A percentile compares a stretch with the other conserved stretches of the same genome.
These are phyloP conservation scores for Alexandromys fortis DNA, from an alignment of 2,113 vertebrate species.

Conservation along the genomic window DNA sequence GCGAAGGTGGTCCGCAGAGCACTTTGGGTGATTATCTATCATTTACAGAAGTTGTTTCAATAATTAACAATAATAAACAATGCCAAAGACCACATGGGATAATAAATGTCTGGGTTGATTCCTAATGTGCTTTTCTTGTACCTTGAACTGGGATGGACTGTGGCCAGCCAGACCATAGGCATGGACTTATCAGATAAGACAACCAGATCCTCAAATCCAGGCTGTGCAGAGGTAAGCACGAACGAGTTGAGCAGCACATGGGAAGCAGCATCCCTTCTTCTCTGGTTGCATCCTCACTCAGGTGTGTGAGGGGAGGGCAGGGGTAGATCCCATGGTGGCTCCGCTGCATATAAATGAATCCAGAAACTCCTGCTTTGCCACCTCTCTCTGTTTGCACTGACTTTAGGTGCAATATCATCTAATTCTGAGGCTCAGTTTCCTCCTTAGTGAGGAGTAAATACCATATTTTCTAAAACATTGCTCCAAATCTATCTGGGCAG, in stretches of 20 bases:
- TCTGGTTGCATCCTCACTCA: background rate
- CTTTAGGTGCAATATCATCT: background rate
- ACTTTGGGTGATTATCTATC: background rate
- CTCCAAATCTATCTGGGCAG: background rate
- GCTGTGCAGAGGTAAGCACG: no score
- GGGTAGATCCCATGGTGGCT: background rate
- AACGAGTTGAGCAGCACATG: background rate
- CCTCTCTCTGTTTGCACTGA: background rate
- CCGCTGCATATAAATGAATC: background rate
- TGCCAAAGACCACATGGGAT: background rate
- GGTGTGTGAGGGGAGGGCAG: background rate
- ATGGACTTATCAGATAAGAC: background rate
- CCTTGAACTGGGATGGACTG: background rate
- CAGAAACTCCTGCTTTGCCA: background rate
- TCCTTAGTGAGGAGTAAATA: background rate
- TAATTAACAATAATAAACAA: background rate
- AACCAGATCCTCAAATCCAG: background rate
- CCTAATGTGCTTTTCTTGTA: background rate
- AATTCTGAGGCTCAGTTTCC: background rate
- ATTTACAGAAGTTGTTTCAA: background rate
- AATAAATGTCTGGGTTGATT: background rate
- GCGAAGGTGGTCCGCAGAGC: fast-evolving
- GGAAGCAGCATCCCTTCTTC: background rate
- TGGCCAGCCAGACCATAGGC: no score
- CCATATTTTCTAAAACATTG: background rate